Base-by-base conservation (phyloP, 2,113 vertebrate species). In the Dipodomys ordii region DNA sequence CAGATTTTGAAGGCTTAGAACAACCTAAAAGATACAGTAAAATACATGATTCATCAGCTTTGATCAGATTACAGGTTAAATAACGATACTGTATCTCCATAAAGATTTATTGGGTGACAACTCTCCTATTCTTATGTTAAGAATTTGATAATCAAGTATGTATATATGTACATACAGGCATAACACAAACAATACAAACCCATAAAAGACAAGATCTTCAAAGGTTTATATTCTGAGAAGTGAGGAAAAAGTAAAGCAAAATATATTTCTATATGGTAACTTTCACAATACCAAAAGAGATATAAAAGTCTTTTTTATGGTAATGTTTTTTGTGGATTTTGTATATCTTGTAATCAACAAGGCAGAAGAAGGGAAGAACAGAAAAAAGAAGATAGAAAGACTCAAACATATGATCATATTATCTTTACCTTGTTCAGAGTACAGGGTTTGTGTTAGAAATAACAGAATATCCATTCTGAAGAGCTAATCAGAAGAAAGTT, bases 1-100 rank as follows among this genome's bases (percentile, higher is more conserved):
- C 25, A 88, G 60, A 62, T 46, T 82, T 78, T 86, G 28, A 82
- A 86, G 7, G n/a, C 15, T 22, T 3, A 83, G 19, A 88, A 73
- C 27, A 65, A 35, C 27, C 5, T 39, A 39, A 39, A 49, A 65
- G n/a, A 27, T 60, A 65, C 67, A 57, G 4, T 35, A 22, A 85
- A 86, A 7, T 65, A 76, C 23, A n/a, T 74, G 6, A 84, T 35
- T 32, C 4, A 39, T 39, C 39, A 39, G 3, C 53, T 84, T 92
- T 49, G 76, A 53, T 30, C 25, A n/a, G 9, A 65, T 46, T 82
- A 65, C 32, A 71, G 35, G 3, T 16, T 91, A 10, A 82, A 30
- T 72, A 7, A 77, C 49, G 39, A 30, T 25, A 93, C 74, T 93
- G 91, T 91, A 16, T 15, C 49, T 62, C 27, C 39, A 64, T 90